Evolutionary conservation across 1,140 invertebrate genomes (phyloP).

Genomic region (Aphelenchoides fujianensis): DNA sequence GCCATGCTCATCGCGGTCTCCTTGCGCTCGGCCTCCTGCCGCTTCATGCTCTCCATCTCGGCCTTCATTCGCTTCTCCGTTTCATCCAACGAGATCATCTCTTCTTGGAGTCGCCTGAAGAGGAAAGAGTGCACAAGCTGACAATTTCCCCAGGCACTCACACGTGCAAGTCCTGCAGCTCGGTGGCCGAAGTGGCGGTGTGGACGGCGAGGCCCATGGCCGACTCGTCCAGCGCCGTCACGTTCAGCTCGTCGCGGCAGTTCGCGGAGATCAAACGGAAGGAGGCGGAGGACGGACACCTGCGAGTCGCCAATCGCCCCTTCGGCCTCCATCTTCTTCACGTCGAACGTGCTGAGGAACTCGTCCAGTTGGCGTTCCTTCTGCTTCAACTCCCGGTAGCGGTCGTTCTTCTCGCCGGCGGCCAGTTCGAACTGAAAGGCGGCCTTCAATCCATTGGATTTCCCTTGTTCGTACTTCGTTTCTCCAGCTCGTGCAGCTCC

Average conservation of each 20-base stretch:
- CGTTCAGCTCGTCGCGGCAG: slow-evolving; percentile 4
- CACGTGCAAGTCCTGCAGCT: slow-evolving; percentile 14
- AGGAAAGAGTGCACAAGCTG: background rate
- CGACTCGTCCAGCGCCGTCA: slow-evolving; percentile 9
- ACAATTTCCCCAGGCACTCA: background rate
- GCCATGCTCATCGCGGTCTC: background rate
- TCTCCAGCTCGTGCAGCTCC: slow-evolving; percentile 29
- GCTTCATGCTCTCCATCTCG: slow-evolving; percentile 12
- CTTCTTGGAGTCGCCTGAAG: slow-evolving; percentile 16
- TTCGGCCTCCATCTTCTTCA: slow-evolving; percentile 8
- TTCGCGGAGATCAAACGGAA: slow-evolving; percentile 22
- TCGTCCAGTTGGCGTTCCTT: slow-evolving; percentile 33
- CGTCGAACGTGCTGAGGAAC: slow-evolving; percentile 23
- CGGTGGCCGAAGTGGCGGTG: background rate
- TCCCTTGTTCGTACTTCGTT: no score
- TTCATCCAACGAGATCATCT: slow-evolving; percentile 17
- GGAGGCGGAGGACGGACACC: background rate
- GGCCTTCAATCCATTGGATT: no score
- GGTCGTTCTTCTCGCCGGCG: slow-evolving; percentile 32
- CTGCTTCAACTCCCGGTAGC: slow-evolving; percentile 22
- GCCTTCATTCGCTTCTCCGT: slow-evolving; percentile 2
- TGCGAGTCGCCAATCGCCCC: background rate
- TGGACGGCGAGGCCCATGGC: background rate
- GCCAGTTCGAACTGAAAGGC: background rate
- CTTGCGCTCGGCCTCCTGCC: background rate